Percentiles rank a stretch among this genome's conserved stretches.
phyloP scores from a whole-genome alignment of 2,888 invertebrate genomes.

The Anoplius nigerrimus region DNA sequence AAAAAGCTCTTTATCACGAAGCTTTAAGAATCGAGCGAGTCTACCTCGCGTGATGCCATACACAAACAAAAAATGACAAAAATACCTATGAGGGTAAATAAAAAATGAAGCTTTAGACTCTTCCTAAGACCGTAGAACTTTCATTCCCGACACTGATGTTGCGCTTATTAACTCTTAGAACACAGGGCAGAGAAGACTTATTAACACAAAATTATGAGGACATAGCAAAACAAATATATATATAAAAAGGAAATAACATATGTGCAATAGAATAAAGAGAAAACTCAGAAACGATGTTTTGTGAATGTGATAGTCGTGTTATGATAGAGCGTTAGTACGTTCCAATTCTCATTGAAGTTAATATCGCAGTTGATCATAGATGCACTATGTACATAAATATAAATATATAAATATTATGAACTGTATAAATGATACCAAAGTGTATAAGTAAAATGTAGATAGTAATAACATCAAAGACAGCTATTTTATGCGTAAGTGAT shows the following conservation, averaged over 20 bases:
- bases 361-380: constrained; percentile 31
- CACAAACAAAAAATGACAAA: constrained; percentile 1
- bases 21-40: constrained; percentile 44
- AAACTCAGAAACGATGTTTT: constrained; percentile 46
- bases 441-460: constrained; percentile 53
- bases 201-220: neutral
- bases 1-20: constrained; percentile 14
- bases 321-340: constrained; percentile 60
- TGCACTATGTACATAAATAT: constrained; percentile 24
- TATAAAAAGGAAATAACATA: neutral
- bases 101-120: constrained; percentile 1
- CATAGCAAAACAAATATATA: neutral
- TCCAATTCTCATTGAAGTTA: constrained; percentile 53
- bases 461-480: constrained; percentile 53
- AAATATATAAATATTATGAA: constrained; percentile 44
- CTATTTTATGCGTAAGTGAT: constrained; percentile 57
- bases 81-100: neutral
- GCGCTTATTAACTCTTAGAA: neutral
- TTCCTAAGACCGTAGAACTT: neutral
- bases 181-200: neutral
- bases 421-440: constrained; percentile 65
- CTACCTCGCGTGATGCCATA: constrained; percentile 58
- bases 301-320: constrained; percentile 72
- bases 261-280: constrained; percentile 8
- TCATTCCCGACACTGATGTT: neutral